Evolutionary conservation across 2,888 invertebrate species (phyloP).

Genomic region (Atethmia centrago): DNA sequence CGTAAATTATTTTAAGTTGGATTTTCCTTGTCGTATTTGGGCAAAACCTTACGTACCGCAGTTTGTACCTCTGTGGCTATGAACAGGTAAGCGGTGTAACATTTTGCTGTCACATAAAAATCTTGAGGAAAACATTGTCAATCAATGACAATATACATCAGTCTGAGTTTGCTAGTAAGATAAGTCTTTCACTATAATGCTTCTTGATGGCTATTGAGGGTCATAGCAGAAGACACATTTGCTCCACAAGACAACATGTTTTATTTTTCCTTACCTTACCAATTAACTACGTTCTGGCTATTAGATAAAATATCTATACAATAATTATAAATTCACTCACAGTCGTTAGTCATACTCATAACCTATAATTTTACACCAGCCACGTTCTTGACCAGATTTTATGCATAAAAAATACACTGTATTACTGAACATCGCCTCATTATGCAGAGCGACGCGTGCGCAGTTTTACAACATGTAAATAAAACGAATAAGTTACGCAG

Average conservation of each 20-base stretch:
- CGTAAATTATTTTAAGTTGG: neutral
- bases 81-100: neutral
- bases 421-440: constrained; percentile 49
- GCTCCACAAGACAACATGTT: neutral
- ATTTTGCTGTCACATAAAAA: neutral
- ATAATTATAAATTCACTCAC: constrained; percentile 23
- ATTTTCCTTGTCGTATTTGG: neutral
- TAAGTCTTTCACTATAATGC: neutral
- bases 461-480: constrained; percentile 45
- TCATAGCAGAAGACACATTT: neutral
- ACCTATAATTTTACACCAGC: constrained; percentile 41
- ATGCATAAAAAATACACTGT: constrained; percentile 28
- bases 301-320: constrained; percentile 6
- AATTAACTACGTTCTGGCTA: constrained; percentile 4
- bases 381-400: constrained; percentile 36
- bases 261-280: neutral
- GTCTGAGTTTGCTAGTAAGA: neutral
- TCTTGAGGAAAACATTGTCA: neutral
- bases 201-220: neutral
- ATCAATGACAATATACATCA: no score
- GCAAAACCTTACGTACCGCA: neutral
- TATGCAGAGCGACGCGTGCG: constrained; percentile 59
- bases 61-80: neutral
- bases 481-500: constrained; percentile 47
- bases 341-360: constrained; percentile 5